Evolutionary conservation across 2,113 vertebrate genomes (phyloP).

Genomic region (Platycercus adscitus): DNA sequence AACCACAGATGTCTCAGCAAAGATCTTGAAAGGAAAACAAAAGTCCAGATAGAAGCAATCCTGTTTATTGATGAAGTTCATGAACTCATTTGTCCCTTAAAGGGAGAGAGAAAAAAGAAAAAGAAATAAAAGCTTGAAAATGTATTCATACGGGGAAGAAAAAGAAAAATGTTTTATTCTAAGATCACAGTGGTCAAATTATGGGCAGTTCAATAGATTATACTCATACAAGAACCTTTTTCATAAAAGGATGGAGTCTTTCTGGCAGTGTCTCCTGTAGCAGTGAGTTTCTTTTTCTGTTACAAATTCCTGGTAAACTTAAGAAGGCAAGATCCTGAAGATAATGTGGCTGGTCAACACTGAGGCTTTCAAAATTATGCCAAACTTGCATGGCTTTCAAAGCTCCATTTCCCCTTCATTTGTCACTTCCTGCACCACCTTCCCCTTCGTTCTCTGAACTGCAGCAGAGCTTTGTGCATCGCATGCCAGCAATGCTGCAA

Average conservation of each 20-base stretch:
- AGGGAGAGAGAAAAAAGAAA: not conserved
- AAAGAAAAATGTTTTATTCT: not conserved
- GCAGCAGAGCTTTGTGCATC: not conserved
- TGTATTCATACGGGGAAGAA: not conserved
- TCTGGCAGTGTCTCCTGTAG: not conserved
- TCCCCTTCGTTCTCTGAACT: accelerated
- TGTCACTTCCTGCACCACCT: not conserved
- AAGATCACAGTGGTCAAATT: not conserved
- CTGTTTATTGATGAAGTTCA: slow-evolving; percentile 44
- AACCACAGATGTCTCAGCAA: slow-evolving; percentile 34
- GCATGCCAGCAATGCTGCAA: accelerated
- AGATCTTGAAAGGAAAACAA: slow-evolving; percentile 38
- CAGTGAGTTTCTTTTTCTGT: not conserved
- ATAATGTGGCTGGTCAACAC: not conserved
- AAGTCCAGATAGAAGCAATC: not conserved
- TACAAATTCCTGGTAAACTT: not conserved
- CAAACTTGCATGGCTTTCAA: accelerated
- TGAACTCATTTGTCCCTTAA: slow-evolving; percentile 13
- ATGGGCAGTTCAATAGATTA: not conserved
- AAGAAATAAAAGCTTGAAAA: not conserved
- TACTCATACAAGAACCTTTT: not conserved
- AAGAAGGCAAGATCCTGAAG: not conserved
- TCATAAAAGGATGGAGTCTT: not conserved
- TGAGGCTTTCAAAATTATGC: not conserved
- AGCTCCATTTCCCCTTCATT: not conserved